Percentiles rank a stretch among this genome's conserved stretches.
Evolutionary conservation across 2,888 invertebrate species (phyloP).

Genomic region (Folsomia manolachei): DNA sequence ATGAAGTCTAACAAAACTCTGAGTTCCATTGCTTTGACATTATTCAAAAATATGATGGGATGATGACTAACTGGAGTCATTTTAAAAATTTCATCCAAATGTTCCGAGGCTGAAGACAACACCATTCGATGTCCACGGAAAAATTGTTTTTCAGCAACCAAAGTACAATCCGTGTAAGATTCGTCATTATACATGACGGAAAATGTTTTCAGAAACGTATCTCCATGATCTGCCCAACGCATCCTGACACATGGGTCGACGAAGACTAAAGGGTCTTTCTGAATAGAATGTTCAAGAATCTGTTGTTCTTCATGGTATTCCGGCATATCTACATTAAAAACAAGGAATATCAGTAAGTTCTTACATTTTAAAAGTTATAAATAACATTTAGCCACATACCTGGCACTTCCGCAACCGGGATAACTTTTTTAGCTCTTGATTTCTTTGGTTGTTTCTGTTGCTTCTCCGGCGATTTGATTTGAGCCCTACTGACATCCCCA

Average conservation of each 20-base stretch:
- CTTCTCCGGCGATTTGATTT: slow-evolving; percentile 8
- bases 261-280: slow-evolving; percentile 40
- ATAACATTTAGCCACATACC: not conserved
- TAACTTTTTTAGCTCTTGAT: slow-evolving; percentile 18
- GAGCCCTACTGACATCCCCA: not conserved
- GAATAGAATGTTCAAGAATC: slow-evolving; percentile 29
- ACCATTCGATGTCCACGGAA: slow-evolving; percentile 47
- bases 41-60: slow-evolving; percentile 44
- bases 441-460: slow-evolving; percentile 22
- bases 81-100: slow-evolving; percentile 45
- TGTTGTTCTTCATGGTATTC: slow-evolving; percentile 27
- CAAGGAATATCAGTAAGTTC: not conserved
- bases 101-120: slow-evolving; percentile 43
- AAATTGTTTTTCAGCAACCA: slow-evolving; percentile 41
- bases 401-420: not conserved
- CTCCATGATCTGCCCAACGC: slow-evolving; percentile 47
- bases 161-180: slow-evolving; percentile 40
- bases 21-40: slow-evolving; percentile 41
- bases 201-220: slow-evolving; percentile 41
- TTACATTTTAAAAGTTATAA: too few relatives aligned
- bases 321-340: not conserved
- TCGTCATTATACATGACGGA: slow-evolving; percentile 38
- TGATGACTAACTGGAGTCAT: slow-evolving; percentile 40
- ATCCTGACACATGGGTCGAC: slow-evolving; percentile 43
- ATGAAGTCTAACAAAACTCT: slow-evolving; percentile 44